Evolutionary conservation across 2,888 invertebrate genomes (phyloP).

Genomic region (Standfussiana lucernea): DNA sequence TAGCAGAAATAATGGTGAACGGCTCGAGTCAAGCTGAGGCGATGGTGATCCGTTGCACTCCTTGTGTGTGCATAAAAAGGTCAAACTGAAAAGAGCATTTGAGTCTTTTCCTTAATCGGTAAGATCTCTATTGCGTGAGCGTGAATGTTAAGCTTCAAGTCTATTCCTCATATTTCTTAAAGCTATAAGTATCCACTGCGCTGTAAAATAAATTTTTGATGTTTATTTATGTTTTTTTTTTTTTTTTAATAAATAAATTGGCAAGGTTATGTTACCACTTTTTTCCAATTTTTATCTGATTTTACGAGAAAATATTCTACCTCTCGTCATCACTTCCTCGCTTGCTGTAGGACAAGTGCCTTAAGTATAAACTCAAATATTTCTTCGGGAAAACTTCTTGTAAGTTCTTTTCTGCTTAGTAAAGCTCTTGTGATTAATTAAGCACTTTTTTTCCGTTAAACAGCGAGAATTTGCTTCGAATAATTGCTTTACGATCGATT

Average conservation of each 20-base stretch:
- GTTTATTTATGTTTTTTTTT: too few relatives aligned
- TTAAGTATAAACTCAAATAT: constrained; percentile 68
- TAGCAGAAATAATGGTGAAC: neutral
- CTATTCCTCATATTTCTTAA: neutral
- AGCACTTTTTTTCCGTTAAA: constrained; percentile 58
- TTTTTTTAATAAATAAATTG: too few relatives aligned
- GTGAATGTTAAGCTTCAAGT: neutral
- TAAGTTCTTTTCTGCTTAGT: constrained; percentile 68
- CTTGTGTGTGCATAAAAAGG: neutral
- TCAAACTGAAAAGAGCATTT: neutral
- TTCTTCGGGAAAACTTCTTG: constrained; percentile 62
- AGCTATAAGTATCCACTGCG: neutral
- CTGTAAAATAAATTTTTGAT: too few relatives aligned
- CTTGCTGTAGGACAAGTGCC: constrained; percentile 20
- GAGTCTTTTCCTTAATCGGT: neutral
- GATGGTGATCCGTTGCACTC: neutral
- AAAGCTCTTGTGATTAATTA: constrained; percentile 70
- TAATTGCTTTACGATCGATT: constrained; percentile 68
- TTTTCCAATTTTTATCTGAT: neutral
- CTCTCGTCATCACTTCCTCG: neutral
- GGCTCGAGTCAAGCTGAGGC: neutral
- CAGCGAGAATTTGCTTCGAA: constrained; percentile 63
- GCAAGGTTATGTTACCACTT: too few relatives aligned
- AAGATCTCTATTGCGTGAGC: neutral
- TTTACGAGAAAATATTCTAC: neutral